Evolutionary conservation across 1,140 invertebrate species (phyloP).

Genomic region (Cydia splendana): DNA sequence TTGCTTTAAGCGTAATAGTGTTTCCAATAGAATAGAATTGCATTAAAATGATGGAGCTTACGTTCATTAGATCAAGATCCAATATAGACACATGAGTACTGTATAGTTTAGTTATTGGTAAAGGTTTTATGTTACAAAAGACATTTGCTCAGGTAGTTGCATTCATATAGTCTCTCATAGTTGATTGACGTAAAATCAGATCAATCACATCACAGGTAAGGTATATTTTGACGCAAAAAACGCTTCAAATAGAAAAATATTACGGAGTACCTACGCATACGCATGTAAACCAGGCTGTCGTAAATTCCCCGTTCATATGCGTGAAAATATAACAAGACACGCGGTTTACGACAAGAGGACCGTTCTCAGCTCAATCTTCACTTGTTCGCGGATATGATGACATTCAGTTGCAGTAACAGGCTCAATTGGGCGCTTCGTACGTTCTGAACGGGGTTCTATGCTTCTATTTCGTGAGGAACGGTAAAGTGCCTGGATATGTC

Average conservation of each 20-base stretch:
- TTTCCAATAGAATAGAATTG: neutral
- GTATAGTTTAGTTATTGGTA: neutral
- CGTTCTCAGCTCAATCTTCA: conserved; percentile 70
- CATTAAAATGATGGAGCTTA: neutral
- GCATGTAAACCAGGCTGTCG: conserved; percentile 50
- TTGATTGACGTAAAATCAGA: neutral
- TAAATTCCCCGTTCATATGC: conserved; percentile 62
- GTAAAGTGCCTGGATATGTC: conserved; percentile 41
- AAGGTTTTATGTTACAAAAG: neutral
- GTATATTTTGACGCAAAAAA: neutral
- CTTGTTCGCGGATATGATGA: conserved; percentile 70
- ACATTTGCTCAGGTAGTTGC: too few species aligned
- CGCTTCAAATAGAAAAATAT: conserved; percentile 20
- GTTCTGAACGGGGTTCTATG: conserved; percentile 47
- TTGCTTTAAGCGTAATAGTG: neutral
- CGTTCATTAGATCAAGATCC: neutral
- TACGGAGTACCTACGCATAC: conserved; percentile 36
- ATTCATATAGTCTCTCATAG: too few species aligned
- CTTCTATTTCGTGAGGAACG: conserved; percentile 34
- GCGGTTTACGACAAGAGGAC: conserved; percentile 65
- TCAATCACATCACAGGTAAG: too few species aligned
- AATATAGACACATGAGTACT: neutral
- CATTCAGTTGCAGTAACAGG: conserved; percentile 71
- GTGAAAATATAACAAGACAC: conserved; percentile 61
- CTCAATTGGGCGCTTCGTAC: conserved; percentile 64